Conservation (phyloP, 64 coral and sea anemone species). For the Anthopleura sola region DNA sequence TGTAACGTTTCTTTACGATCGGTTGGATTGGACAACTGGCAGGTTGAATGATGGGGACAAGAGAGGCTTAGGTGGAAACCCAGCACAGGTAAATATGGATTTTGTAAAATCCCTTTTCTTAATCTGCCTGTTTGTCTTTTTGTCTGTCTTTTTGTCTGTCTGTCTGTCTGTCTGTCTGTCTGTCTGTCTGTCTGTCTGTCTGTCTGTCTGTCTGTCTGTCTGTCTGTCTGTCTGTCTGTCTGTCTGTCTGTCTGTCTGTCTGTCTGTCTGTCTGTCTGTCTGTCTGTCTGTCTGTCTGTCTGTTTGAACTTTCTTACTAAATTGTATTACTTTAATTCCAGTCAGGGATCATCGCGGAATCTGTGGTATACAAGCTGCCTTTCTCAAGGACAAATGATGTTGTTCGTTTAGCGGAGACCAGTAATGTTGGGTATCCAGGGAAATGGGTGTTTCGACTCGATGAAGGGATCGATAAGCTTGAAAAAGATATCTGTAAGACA, state of each 20-base stretch:
- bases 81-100: conserved; percentile 34
- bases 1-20: conserved; percentile 39
- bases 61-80: conserved; percentile 31
- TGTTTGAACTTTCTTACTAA: too few species aligned
- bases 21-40: conserved; percentile 55
- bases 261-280: too few species aligned
- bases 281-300: too few species aligned
- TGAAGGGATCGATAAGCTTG: neutral
- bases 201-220: neutral
- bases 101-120: neutral
- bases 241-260: too few species aligned
- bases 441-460: conserved; percentile 52
- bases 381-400: conserved; percentile 30
- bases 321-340: conserved; percentile 10
- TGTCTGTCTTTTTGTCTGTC: too few species aligned
- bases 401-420: conserved; percentile 5
- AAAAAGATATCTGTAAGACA: conserved; percentile 30
- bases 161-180: neutral
- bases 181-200: neutral
- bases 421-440: conserved; percentile 45
- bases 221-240: too few species aligned
- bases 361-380: neutral
- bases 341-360: conserved; percentile 1
- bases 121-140: too few species aligned
- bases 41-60: conserved; percentile 23